A percentile compares a stretch with the other conserved stretches of the same genome.
Conservation (phyloP, 2,113 vertebrate species). For the Zosterops lateralis region DNA sequence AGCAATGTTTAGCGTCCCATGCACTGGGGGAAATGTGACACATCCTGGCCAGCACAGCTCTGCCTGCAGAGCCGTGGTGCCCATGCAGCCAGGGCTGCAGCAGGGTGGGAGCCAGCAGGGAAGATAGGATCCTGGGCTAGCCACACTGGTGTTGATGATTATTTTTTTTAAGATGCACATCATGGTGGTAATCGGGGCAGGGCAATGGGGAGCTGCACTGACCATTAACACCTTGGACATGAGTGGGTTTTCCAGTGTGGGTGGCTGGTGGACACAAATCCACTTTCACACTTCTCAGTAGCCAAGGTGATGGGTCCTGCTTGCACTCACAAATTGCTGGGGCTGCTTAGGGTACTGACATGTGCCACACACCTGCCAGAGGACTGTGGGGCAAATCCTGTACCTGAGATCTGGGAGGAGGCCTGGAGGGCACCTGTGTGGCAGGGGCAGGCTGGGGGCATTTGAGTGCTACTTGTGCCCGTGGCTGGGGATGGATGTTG, state of each 20-base stretch:
- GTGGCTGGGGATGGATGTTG: background rate
- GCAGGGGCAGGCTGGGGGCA: accelerated
- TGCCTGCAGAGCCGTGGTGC: background rate
- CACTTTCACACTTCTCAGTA: background rate
- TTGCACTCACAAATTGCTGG: background rate
- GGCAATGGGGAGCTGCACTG: background rate
- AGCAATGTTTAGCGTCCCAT: background rate
- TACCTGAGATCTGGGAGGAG: background rate
- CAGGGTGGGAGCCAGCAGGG: background rate
- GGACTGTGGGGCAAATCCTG: background rate
- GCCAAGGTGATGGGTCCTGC: background rate
- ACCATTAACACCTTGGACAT: background rate
- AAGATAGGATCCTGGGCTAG: background rate
- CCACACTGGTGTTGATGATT: accelerated
- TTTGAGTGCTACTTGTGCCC: accelerated
- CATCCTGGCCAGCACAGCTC: background rate
- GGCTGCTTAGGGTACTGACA: accelerated
- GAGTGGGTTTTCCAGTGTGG: background rate
- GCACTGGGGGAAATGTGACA: conserved; percentile 38
- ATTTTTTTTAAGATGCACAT: background rate
- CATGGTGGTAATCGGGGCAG: background rate
- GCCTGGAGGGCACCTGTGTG: accelerated
- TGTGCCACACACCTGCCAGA: background rate
- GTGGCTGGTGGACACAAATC: background rate
- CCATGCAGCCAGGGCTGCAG: accelerated